A percentile compares a stretch with the other conserved stretches of the same genome.
Conservation (phyloP, 1,140 invertebrate species). For the Drosophila rufa region DNA sequence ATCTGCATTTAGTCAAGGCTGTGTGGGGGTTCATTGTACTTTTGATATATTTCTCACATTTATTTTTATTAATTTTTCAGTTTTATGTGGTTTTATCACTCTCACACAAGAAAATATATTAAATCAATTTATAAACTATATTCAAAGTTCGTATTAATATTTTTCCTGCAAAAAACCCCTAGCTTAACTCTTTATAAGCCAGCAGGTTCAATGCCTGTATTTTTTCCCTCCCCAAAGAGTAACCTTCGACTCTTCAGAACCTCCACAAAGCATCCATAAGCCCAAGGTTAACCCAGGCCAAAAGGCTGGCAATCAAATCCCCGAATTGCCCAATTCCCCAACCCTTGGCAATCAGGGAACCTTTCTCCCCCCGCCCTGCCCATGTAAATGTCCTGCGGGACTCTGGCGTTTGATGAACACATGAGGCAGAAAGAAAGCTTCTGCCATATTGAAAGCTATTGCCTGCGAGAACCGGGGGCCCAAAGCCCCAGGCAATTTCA, state of each 20-base stretch:
- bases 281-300: constrained; percentile 17
- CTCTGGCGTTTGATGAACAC: constrained; percentile 24
- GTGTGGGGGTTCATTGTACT: constrained; percentile 5
- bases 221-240: background rate
- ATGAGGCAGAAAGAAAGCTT: constrained; percentile 8
- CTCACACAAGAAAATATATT: background rate
- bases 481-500: constrained; percentile 37
- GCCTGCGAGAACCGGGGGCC: background rate
- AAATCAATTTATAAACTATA: background rate
- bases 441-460: constrained; percentile 18
- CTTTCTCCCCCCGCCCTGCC: constrained; percentile 6
- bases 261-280: constrained; percentile 16
- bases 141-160: background rate
- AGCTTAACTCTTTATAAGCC: background rate
- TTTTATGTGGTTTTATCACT: background rate
- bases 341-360: constrained; percentile 33
- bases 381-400: constrained; percentile 30
- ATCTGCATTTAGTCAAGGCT: constrained; percentile 18
- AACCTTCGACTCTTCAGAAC: background rate
- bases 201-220: background rate
- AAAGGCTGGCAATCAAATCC: constrained; percentile 32
- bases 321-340: constrained; percentile 20
- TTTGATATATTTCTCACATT: background rate
- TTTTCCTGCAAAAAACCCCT: background rate
- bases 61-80: background rate